Evolutionary conservation across 2,797 vertebrate genomes (phyloP), one percentile per base, ranked within the genome.

Genomic region (Nyctalus aviator): DNA sequence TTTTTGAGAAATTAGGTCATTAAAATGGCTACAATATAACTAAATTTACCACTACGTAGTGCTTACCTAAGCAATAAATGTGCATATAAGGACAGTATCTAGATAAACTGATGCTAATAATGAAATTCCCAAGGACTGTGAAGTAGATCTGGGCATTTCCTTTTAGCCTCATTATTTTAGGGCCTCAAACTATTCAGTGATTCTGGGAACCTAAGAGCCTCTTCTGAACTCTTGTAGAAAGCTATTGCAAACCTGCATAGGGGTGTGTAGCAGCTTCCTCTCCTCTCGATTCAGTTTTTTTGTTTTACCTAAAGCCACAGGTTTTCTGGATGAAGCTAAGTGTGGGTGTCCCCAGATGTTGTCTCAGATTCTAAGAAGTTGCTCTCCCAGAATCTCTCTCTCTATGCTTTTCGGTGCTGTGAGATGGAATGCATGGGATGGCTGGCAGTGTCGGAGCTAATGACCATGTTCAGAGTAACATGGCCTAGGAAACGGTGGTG

Each of bases 1-100:
- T n/a, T 81, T 94, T 82, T 79, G 59, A 95, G 55, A 88, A 94
- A 35, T 79, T 48, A 72, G 41, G 82, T 50, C 25, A 53, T 88
- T 81, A 87, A 8, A 30, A 73, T 94, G 68, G 32, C 62, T 88
- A 23, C 79, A 46, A 32, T n/a, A 10, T 75, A 59, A 59, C 37
- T 48, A 57, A 89, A 12, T 83, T 76, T 83, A 50, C 77, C 76
- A 37, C 55, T 59, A 0, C 71, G 2, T 64, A 57, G 62, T 59
- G 12, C n/a, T 71, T 89, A 14, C 85, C 13, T 73, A 62, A 41
- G 25, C 21, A 81, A 17, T 72, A 66, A 21, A 8, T 77, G 35
- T 6, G 15, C 64, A 10, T 69, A n/a, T 53, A 0, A 30, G 35
- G 23, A 44, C n/a, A 46, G 18, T 76, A 10, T 55, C 46, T 32